Evolutionary conservation across 2,797 vertebrate species (phyloP).

Genomic region (Picus viridis): DNA sequence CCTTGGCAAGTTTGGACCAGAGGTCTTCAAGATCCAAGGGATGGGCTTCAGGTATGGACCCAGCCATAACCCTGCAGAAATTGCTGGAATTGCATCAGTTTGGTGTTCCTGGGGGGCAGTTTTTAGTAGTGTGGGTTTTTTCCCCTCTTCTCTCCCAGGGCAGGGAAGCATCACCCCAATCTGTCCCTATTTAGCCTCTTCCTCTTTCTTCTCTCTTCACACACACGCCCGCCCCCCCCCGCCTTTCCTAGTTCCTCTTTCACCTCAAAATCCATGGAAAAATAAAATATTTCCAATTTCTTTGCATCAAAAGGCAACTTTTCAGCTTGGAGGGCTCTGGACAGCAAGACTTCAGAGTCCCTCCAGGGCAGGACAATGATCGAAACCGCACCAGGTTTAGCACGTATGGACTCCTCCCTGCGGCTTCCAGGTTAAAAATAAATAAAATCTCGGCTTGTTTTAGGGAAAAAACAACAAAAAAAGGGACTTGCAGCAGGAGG

Average conservation of each 20-base stretch:
- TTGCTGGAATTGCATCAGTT: background rate
- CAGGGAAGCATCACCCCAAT: too few relatives aligned
- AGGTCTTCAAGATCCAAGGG: background rate
- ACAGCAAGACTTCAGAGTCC: too few relatives aligned
- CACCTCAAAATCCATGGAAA: background rate
- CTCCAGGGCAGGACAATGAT: rapidly evolving
- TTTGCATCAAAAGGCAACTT: background rate
- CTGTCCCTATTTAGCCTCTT: too few relatives aligned
- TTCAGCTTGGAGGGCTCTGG: background rate
- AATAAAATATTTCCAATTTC: background rate
- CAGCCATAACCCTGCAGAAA: rapidly evolving
- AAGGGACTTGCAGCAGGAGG: rapidly evolving
- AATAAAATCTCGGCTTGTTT: background rate
- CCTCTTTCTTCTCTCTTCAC: background rate
- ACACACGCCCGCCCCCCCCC: too few relatives aligned
- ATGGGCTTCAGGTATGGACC: background rate
- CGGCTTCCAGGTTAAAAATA: background rate
- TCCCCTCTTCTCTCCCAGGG: background rate
- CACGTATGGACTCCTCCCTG: background rate
- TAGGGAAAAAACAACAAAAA: rapidly evolving
- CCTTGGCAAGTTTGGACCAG: rapidly evolving
- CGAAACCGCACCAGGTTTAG: rapidly evolving
- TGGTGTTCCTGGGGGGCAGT: rapidly evolving
- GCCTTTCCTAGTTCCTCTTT: background rate
- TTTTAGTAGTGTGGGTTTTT: background rate